Percentiles rank a stretch among this genome's conserved stretches.
Conservation (phyloP, 2,888 invertebrate species). For the Lepidocyrtoides sp. region DNA sequence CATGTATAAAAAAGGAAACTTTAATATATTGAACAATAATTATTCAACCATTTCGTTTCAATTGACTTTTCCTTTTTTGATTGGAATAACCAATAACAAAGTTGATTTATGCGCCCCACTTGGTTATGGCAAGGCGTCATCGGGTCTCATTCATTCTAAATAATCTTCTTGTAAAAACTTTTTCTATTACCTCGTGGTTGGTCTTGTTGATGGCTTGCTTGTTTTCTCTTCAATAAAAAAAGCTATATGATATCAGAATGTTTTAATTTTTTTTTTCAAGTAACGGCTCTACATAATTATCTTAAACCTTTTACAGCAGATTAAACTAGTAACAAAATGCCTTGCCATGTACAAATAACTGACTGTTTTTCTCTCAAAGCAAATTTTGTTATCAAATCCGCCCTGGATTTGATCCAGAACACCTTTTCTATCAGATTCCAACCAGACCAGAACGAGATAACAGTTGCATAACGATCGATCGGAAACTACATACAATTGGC, state of each 20-base stretch:
- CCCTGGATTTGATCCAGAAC: constrained; percentile 47
- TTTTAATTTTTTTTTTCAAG: background rate
- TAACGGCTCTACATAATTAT: too few species aligned
- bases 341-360: background rate
- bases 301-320: background rate
- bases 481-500: background rate
- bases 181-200: background rate
- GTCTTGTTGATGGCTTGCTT: background rate
- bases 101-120: constrained; percentile 53
- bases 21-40: too few species aligned
- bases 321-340: constrained; percentile 1
- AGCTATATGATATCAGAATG: background rate
- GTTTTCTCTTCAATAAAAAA: background rate
- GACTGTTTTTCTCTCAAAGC: background rate
- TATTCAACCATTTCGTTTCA: too few species aligned
- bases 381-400: constrained; percentile 25
- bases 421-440: constrained; percentile 22
- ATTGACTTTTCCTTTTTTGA: constrained; percentile 7
- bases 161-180: constrained; percentile 22
- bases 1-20: background rate
- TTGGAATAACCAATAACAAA: constrained; percentile 18
- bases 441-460: background rate
- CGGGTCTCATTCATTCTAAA: constrained; percentile 67
- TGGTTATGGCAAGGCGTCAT: constrained; percentile 57
- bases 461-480: background rate